A percentile compares a stretch with the other conserved stretches of the same genome.
Conservation (phyloP, 2,113 vertebrate genomes). For the Athene cunicularia region DNA sequence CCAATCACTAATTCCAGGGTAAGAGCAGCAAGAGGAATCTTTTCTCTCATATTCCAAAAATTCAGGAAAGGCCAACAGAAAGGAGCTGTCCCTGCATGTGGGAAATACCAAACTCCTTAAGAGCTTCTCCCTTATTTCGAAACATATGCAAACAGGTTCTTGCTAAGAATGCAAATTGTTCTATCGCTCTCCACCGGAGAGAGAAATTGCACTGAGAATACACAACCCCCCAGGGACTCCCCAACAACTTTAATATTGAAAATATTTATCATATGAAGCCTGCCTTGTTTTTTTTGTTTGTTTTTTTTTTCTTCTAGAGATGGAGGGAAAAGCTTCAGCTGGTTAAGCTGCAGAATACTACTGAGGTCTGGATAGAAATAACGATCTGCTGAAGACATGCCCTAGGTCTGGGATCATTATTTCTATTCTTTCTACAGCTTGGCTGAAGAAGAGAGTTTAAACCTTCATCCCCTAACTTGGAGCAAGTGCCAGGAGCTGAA, state of each 20-base stretch:
- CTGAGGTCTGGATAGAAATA: too few relatives aligned
- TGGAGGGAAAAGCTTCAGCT: not conserved
- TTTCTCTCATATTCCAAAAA: not conserved
- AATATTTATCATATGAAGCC: rapidly evolving
- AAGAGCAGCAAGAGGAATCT: not conserved
- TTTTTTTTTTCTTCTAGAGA: too few relatives aligned
- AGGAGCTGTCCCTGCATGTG: not conserved
- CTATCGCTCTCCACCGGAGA: not conserved
- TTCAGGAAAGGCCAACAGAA: not conserved
- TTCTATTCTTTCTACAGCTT: too few relatives aligned
- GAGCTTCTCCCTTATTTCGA: not conserved
- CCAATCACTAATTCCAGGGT: not conserved
- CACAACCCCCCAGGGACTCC: not conserved
- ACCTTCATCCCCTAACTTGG: not conserved
- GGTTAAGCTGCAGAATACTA: rapidly evolving
- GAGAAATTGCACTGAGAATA: rapidly evolving
- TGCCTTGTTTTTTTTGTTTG: not conserved
- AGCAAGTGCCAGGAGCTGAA: not conserved
- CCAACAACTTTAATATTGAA: rapidly evolving
- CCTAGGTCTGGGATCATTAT: not conserved
- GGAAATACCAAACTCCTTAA: not conserved
- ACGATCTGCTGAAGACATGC: rapidly evolving
- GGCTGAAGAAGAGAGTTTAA: not conserved
- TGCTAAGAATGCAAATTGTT: not conserved
- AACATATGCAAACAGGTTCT: not conserved